Conservation (phyloP, 2,113 vertebrate genomes). For the Pseudolaguvia tuberculata region DNA sequence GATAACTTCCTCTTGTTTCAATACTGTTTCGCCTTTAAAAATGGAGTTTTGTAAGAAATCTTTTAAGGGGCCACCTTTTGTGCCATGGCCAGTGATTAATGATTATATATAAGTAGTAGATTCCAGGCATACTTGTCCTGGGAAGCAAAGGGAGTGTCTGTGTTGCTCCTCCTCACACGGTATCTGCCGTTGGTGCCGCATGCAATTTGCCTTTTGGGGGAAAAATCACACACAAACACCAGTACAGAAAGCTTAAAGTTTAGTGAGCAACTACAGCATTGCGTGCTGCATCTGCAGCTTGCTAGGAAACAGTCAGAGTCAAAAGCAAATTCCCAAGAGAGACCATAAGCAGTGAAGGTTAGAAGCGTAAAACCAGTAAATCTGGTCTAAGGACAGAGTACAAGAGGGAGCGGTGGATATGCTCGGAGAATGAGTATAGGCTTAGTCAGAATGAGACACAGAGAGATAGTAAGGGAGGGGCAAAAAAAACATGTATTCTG, state of each 20-base stretch:
- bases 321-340: constrained; percentile 36
- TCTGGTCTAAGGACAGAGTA: constrained; percentile 55
- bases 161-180: neutral
- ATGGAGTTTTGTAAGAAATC: neutral
- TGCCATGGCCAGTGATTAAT: constrained; percentile 56
- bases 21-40: neutral
- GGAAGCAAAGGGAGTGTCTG: constrained; percentile 22
- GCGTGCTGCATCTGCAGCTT: constrained; percentile 15
- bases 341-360: constrained; percentile 15
- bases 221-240: neutral
- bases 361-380: constrained; percentile 55
- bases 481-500: constrained; percentile 19
- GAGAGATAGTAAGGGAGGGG: constrained; percentile 7
- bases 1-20: neutral
- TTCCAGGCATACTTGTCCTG: constrained; percentile 58
- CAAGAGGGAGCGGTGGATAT: constrained; percentile 34
- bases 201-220: constrained; percentile 34
- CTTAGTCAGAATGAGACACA: constrained; percentile 6
- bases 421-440: constrained; percentile 10
- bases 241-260: constrained; percentile 13
- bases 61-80: neutral
- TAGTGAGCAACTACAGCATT: constrained; percentile 8
- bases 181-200: constrained; percentile 30
- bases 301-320: constrained; percentile 26
- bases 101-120: constrained; percentile 63